phyloP scores from a whole-genome alignment of 2,113 vertebrate species.

The Noctilio leporinus region DNA sequence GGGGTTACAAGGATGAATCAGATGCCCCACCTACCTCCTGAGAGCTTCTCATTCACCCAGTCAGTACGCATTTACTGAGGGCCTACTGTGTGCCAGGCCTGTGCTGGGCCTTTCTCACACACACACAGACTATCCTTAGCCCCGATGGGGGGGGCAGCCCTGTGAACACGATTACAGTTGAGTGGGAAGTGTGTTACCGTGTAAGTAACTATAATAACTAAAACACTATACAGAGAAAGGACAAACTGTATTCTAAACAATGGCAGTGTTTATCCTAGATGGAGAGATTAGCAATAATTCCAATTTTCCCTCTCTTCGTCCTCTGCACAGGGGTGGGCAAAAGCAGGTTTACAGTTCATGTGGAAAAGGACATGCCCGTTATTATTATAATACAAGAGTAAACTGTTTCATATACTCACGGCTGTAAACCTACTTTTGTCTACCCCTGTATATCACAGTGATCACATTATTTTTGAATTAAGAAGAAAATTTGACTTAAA shows the following conservation, averaged over 20 bases:
- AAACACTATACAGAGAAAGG: neutral
- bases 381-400: neutral
- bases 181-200: neutral
- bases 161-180: fast-evolving
- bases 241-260: neutral
- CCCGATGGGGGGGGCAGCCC: neutral
- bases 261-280: neutral
- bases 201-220: neutral
- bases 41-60: neutral
- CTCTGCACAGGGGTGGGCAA: neutral
- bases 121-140: neutral
- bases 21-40: neutral
- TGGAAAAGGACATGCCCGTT: neutral
- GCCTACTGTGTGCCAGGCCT: neutral
- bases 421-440: neutral
- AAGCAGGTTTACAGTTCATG: neutral
- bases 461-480: neutral
- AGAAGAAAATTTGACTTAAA: neutral
- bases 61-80: neutral
- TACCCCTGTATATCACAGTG: neutral
- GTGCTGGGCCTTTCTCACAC: neutral
- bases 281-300: neutral
- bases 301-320: neutral
- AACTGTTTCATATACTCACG: neutral
- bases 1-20: neutral